A percentile compares a stretch with the other conserved stretches of the same genome.
Conservation (phyloP, 2,113 vertebrate genomes). For the Erinaceus europaeus region DNA sequence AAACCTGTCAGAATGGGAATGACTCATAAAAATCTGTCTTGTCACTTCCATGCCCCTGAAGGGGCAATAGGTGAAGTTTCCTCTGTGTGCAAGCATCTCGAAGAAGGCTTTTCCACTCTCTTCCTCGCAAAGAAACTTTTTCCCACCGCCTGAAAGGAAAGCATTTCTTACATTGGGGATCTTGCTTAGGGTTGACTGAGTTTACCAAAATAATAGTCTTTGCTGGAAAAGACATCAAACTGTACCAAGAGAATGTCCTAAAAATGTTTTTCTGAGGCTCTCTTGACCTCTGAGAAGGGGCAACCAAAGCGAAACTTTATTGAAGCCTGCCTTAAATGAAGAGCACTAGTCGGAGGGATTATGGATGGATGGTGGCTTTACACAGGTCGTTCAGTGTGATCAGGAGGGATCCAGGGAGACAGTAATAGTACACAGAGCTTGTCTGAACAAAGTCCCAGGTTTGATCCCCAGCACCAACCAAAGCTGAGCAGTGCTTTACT, state of each 20-base stretch:
- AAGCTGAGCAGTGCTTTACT: too few species aligned
- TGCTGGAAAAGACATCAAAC: conserved; percentile 37
- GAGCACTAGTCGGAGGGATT: conserved; percentile 26
- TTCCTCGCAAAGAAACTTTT: conserved; percentile 75
- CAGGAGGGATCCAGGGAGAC: too few species aligned
- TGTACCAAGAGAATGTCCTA: not conserved
- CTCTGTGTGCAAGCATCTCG: conserved; percentile 46
- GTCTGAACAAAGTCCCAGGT: too few species aligned
- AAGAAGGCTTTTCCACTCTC: conserved; percentile 49
- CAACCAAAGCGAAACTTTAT: conserved; percentile 27
- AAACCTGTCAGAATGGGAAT: conserved; percentile 85
- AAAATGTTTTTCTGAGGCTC: conserved; percentile 45
- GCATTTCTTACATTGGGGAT: conserved; percentile 31
- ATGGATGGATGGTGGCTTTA: not conserved
- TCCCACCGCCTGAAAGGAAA: conserved; percentile 58
- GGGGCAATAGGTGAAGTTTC: conserved; percentile 75
- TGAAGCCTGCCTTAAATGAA: conserved; percentile 47
- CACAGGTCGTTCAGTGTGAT: too few species aligned
- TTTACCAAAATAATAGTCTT: conserved; percentile 56
- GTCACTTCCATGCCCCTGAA: conserved; percentile 71
- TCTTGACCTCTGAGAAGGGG: conserved; percentile 31
- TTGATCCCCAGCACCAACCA: too few species aligned
- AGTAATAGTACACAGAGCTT: too few species aligned
- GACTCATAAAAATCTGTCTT: conserved; percentile 82
- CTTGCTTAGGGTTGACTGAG: conserved; percentile 63